Base-by-base conservation (phyloP, 1,140 invertebrate species). In the Vanessa tameamea region DNA sequence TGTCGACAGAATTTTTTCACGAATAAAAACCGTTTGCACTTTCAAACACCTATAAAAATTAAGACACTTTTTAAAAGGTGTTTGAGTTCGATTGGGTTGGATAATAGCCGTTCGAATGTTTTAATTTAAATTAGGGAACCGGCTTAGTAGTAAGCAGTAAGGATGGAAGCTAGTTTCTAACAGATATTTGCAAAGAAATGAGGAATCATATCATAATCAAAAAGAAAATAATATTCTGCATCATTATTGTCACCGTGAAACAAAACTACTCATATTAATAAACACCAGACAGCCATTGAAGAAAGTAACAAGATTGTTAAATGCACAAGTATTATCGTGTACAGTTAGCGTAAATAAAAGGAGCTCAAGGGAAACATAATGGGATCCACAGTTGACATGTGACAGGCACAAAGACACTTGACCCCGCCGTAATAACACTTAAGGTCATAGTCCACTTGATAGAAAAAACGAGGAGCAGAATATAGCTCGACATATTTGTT, bases 1-100 rank as follows among this genome's bases (percentile, higher is more conserved):
- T 82, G 81, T 80, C 80, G 76, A 79, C 80, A 69, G 68, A 73
- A 64, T 74, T 77, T 61, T 61, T 57, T 23, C 12, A 16, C 23
- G 16, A 23, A 23, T 57, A 57, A 57, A 23, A 57, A 23, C 12
- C 20, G 9, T 13, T 53, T 53, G 50, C n/a, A 9, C 53, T 57
- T 16, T 13, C 20, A 23, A 16, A n/a, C 20, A 23, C 20, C 53
- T 57, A 2, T 55, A 53, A 53, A 8, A 16, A 15, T 31, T 31
- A 31, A 31, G 26, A 1, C 26, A 31, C 26, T 3, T 31, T 31
- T 31, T 31, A 1, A 20, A 15, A 51, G 3, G 5, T 48, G 7
- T 48, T 48, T 43, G 8, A 9, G 9, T 43, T 43, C 8, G 37
- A 43, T 43, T 43, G 1, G 8, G 2, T 43, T 43, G 9, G 6